Evolutionary conservation across 2,888 invertebrate species (phyloP).

Genomic region (Pediacus dermestoides): DNA sequence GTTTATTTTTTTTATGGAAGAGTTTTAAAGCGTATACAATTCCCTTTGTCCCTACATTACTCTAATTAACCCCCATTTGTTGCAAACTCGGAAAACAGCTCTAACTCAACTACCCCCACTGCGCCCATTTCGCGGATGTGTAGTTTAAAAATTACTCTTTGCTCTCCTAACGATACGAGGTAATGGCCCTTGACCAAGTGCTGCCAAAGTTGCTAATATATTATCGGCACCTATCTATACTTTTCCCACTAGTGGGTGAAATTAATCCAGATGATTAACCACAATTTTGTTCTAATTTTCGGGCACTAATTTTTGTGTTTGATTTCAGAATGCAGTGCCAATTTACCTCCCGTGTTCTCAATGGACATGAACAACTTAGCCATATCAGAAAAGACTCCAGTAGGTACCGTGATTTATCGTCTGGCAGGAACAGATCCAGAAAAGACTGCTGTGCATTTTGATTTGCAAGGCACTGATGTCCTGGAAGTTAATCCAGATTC

Average conservation of each 20-base stretch:
- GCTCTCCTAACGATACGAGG: constrained; percentile 15
- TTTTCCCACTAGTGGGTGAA: too few relatives aligned
- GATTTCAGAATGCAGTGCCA: constrained; percentile 51
- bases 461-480: constrained; percentile 76
- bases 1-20: constrained; percentile 13
- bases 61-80: constrained; percentile 26
- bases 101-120: constrained; percentile 26
- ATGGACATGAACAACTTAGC: constrained; percentile 74
- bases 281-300: too few relatives aligned
- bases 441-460: constrained; percentile 66
- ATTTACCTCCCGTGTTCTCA: constrained; percentile 69
- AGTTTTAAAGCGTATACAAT: constrained; percentile 10
- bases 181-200: constrained; percentile 15
- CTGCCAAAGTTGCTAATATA: too few relatives aligned
- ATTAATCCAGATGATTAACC: too few relatives aligned
- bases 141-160: constrained; percentile 28
- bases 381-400: constrained; percentile 73
- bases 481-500: constrained; percentile 72
- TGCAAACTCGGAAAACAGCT: constrained; percentile 24
- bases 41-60: constrained; percentile 18
- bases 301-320: constrained; percentile 20
- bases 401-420: constrained; percentile 74
- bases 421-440: constrained; percentile 81
- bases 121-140: constrained; percentile 27
- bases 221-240: too few relatives aligned